phyloP scores from a whole-genome alignment of 2,113 vertebrate genomes.

The Xiphias gladius region DNA sequence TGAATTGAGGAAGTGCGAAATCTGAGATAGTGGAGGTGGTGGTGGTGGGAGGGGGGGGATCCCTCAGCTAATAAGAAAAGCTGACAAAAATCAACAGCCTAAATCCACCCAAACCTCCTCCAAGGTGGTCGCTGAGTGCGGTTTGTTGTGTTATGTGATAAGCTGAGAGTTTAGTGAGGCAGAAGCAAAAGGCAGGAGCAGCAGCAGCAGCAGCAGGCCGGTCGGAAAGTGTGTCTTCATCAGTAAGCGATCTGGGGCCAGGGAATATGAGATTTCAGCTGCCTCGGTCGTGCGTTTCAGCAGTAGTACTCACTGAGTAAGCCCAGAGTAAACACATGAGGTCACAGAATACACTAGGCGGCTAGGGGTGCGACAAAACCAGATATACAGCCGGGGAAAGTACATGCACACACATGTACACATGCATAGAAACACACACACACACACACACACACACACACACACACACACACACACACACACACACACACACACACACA shows the following conservation, averaged over 20 bases:
- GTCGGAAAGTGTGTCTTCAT: constrained; percentile 69
- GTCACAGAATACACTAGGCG: constrained; percentile 74
- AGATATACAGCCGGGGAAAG: constrained; percentile 66
- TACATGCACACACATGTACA: constrained; percentile 42
- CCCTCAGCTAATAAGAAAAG: constrained; percentile 22
- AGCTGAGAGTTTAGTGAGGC: constrained; percentile 60
- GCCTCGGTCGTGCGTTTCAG: constrained; percentile 57
- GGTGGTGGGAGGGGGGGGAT: background rate
- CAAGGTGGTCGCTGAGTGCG: constrained; percentile 61
- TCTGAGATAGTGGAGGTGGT: constrained; percentile 29
- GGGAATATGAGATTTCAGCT: constrained; percentile 74
- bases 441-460: background rate
- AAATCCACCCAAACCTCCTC: constrained; percentile 56
- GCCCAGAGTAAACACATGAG: constrained; percentile 80
- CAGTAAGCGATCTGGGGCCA: constrained; percentile 57
- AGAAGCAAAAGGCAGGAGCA: constrained; percentile 41
- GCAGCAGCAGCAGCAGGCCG: constrained; percentile 31
- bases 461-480: background rate
- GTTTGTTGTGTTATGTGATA: constrained; percentile 79
- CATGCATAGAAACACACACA: background rate
- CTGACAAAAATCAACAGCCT: constrained; percentile 47
- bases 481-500: background rate
- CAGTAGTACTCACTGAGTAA: constrained; percentile 71
- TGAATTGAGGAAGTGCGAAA: constrained; percentile 43
- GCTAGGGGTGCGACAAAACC: constrained; percentile 71